Evolutionary conservation across 2,888 invertebrate genomes (phyloP).

Genomic region (Nasonia oneida): DNA sequence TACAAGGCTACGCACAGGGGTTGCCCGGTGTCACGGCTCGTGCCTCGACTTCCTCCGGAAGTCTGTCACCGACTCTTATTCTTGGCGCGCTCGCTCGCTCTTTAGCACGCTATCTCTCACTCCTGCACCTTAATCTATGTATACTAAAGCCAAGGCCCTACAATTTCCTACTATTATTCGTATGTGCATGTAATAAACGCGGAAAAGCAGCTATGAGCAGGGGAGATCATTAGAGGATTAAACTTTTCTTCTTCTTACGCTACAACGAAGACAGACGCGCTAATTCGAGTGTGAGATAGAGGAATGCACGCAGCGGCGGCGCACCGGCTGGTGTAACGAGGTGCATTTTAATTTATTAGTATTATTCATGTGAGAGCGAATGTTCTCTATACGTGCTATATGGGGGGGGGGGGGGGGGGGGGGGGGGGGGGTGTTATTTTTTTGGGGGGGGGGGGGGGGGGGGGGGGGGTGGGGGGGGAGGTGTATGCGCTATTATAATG

Average conservation of each 20-base stretch:
- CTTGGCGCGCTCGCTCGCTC: conserved; percentile 30
- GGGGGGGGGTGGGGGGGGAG: too few species aligned
- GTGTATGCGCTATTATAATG: background rate
- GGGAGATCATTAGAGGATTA: conserved; percentile 39
- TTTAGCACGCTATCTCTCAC: conserved; percentile 24
- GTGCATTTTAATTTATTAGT: conserved; percentile 37
- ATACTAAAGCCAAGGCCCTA: background rate
- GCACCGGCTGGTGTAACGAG: conserved; percentile 41
- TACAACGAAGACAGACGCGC: background rate
- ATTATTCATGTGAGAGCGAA: conserved; percentile 20
- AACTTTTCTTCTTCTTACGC: background rate
- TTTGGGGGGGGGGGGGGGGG: conserved; percentile 44
- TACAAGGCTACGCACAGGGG: conserved; percentile 59
- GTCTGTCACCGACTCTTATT: conserved; percentile 59
- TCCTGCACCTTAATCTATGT: conserved; percentile 24
- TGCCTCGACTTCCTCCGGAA: conserved; percentile 61
- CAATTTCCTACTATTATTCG: conserved; percentile 44
- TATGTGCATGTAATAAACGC: background rate
- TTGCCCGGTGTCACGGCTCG: conserved; percentile 52
- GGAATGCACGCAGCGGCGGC: background rate
- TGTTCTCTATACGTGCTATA: background rate
- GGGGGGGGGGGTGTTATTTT: conserved; percentile 42
- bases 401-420: conserved; percentile 45
- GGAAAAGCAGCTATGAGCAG: conserved; percentile 43
- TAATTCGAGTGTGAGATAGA: background rate